These are phyloP conservation scores for Mionectes olivaceus DNA, from an alignment of 2,797 vertebrate species.

Conservation along the genomic window DNA sequence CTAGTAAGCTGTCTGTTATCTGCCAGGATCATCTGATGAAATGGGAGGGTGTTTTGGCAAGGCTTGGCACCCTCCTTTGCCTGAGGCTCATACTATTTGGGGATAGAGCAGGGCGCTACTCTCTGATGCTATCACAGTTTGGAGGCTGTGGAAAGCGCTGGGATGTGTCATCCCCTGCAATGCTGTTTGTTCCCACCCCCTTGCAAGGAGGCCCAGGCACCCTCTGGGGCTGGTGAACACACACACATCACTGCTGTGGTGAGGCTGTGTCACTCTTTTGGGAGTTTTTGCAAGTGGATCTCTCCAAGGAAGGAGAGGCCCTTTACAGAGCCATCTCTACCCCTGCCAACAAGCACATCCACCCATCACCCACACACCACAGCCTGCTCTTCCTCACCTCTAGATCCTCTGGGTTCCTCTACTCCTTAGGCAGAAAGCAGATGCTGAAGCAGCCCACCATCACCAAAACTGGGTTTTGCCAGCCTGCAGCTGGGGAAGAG, in stretches of 20 bases:
- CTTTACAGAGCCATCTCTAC: neutral
- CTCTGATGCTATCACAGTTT: neutral
- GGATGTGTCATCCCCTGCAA: neutral
- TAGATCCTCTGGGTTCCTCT: neutral
- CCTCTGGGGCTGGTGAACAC: neutral
- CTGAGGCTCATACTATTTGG: neutral
- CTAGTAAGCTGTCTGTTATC: slow-evolving; percentile 4
- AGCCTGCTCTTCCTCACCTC: neutral
- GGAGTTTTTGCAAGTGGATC: neutral
- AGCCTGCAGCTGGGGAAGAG: neutral
- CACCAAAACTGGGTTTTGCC: neutral
- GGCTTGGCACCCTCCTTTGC: neutral
- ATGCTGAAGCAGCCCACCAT: neutral
- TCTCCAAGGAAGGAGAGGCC: neutral
- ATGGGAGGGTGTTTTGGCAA: neutral
- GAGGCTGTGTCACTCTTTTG: neutral
- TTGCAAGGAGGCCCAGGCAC: neutral
- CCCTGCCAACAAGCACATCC: neutral
- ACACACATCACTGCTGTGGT: neutral
- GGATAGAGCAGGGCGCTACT: neutral
- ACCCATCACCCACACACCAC: neutral
- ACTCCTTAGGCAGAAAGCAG: neutral
- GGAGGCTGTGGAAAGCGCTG: neutral
- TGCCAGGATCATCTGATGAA: neutral
- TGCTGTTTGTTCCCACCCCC: neutral